Conservation (phyloP, 2,888 invertebrate species). For the Octonoba sinensis region DNA sequence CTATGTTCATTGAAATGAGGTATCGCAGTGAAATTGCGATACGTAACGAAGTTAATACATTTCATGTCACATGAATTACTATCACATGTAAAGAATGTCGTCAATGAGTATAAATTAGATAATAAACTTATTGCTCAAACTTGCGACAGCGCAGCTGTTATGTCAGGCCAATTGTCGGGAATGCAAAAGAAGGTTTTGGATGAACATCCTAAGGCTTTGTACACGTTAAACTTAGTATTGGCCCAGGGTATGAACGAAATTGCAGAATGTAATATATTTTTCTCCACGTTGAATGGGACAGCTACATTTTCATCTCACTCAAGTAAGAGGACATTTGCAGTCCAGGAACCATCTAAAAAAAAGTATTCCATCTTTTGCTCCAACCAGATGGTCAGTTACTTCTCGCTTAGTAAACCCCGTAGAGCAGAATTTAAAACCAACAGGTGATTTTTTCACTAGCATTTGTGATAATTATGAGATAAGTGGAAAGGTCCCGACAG, state of each 20-base stretch:
- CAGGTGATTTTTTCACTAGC: not conserved
- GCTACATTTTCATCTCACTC: not conserved
- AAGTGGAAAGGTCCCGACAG: not conserved
- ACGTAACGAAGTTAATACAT: too few species aligned
- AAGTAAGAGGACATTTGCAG: not conserved
- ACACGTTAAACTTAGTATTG: not conserved
- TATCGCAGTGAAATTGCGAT: too few species aligned
- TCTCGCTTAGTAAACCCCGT: too few species aligned
- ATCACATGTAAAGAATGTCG: not conserved
- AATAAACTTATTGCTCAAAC: not conserved
- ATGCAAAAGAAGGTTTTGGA: not conserved
- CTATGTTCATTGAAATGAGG: too few species aligned
- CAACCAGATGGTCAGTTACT: conserved; percentile 1
- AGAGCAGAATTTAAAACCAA: too few species aligned
- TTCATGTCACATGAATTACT: too few species aligned
- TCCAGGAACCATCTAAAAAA: not conserved
- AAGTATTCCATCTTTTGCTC: not conserved
- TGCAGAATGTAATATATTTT: not conserved
- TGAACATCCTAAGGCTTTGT: not conserved
- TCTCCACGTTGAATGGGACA: not conserved
- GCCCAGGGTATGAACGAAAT: conserved; percentile 3
- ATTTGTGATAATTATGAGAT: not conserved
- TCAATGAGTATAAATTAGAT: not conserved
- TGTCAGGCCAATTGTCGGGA: not conserved
- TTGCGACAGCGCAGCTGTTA: not conserved